phyloP scores from a whole-genome alignment of 2,797 vertebrate species.

The Nothura maculosa region DNA sequence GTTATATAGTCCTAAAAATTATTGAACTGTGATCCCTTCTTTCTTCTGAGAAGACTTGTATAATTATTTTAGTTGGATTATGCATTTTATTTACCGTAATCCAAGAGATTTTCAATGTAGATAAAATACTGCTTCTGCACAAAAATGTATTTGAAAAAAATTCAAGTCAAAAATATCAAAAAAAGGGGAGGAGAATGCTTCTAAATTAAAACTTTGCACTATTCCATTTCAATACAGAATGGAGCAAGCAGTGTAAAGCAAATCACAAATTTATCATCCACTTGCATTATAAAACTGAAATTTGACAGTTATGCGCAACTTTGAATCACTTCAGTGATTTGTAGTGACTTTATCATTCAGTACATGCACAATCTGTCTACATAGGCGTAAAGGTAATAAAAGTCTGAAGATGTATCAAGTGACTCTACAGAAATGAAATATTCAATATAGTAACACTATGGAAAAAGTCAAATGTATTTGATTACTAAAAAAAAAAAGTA shows the following conservation, averaged over 20 bases:
- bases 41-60: not conserved
- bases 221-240: not conserved
- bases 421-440: not conserved
- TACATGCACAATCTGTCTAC: fast-evolving
- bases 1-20: not conserved
- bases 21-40: not conserved
- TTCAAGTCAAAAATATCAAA: not conserved
- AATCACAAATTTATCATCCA: not conserved
- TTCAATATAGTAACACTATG: not conserved
- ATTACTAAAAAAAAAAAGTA: not conserved
- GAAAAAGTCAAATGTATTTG: not conserved
- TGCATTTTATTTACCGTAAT: not conserved
- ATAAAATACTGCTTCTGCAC: not conserved
- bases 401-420: not conserved
- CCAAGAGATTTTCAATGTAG: fast-evolving
- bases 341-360: not conserved
- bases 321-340: not conserved
- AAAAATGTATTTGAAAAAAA: not conserved
- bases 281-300: not conserved
- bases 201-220: not conserved
- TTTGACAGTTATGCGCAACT: not conserved
- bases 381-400: fast-evolving
- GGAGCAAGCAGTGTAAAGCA: not conserved
- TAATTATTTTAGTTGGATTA: not conserved
- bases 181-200: not conserved